These are phyloP conservation scores for Aporophyla nigra DNA, from an alignment of 2,888 invertebrate genomes.

Conservation along the genomic window DNA sequence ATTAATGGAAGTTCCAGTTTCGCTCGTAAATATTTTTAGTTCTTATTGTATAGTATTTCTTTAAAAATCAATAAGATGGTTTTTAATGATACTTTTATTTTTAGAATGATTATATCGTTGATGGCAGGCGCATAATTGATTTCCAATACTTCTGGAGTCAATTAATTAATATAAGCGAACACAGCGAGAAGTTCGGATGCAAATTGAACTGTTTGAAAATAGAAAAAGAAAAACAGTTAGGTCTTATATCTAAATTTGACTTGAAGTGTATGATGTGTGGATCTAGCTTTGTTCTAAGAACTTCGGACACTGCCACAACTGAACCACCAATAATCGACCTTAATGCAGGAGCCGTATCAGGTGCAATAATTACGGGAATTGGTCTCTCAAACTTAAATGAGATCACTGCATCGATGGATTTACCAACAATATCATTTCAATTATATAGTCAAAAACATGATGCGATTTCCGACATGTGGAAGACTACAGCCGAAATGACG, in stretches of 20 bases:
- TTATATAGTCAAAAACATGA: too few species aligned
- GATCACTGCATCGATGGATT: slow-evolving; percentile 17
- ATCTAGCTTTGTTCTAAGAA: slow-evolving; percentile 14
- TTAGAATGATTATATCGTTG: neutral
- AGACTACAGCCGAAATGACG: too few species aligned
- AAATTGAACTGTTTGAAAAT: slow-evolving; percentile 2
- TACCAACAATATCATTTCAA: slow-evolving; percentile 8
- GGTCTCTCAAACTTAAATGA: too few species aligned
- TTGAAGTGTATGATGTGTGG: slow-evolving; percentile 14
- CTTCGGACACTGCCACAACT: neutral
- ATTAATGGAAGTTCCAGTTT: slow-evolving; percentile 1
- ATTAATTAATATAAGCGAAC: slow-evolving; percentile 12
- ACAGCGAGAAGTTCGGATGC: slow-evolving; percentile 14
- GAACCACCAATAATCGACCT: neutral
- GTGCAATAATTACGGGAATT: slow-evolving; percentile 17
- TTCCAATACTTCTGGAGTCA: slow-evolving; percentile 11
- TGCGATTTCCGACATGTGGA: too few species aligned
- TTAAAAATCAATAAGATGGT: too few species aligned
- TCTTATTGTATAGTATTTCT: too few species aligned
- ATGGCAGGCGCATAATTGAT: too few species aligned
- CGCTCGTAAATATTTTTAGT: neutral
- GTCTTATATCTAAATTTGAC: slow-evolving; percentile 4
- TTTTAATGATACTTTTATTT: neutral
- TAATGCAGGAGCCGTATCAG: slow-evolving; percentile 12
- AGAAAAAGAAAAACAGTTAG: slow-evolving; percentile 12